A percentile compares a stretch with the other conserved stretches of the same genome.
phyloP scores from a whole-genome alignment of 2,888 invertebrate genomes.

The Parthenolecanium corni region DNA sequence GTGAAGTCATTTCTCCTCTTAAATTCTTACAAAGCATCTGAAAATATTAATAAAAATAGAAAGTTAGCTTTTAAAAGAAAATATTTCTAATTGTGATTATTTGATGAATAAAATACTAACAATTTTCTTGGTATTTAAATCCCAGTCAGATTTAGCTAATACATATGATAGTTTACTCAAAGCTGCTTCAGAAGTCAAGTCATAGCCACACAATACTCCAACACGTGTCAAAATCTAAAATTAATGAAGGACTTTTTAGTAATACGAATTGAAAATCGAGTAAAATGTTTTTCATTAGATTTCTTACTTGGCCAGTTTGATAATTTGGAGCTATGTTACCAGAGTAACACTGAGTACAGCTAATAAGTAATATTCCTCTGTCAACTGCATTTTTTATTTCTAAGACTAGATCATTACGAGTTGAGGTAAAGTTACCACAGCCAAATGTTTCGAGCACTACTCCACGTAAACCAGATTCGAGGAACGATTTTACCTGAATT shows the following conservation, averaged over 20 bases:
- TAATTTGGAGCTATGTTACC: conserved; percentile 73
- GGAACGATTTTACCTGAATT: conserved; percentile 48
- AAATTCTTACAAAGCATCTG: conserved; percentile 67
- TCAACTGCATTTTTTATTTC: conserved; percentile 58
- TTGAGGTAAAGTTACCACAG: conserved; percentile 81
- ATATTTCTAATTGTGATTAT: neutral
- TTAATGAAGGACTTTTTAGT: conserved; percentile 24
- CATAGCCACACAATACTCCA: conserved; percentile 67
- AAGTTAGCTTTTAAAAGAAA: neutral
- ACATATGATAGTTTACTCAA: conserved; percentile 83
- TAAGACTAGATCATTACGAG: conserved; percentile 63
- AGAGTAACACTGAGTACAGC: conserved; percentile 78
- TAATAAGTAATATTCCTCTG: conserved; percentile 74
- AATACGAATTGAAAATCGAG: no score
- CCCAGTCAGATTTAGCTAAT: conserved; percentile 61
- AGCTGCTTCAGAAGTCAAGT: conserved; percentile 92
- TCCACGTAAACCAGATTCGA: conserved; percentile 65
- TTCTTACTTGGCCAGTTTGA: conserved; percentile 64
- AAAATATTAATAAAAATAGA: neutral
- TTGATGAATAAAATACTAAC: neutral
- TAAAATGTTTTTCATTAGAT: conserved; percentile 3
- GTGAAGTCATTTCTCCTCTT: conserved; percentile 63
- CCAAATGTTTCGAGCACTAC: conserved; percentile 88
- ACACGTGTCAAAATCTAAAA: conserved; percentile 47
- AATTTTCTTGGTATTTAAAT: conserved; percentile 49